Evolutionary conservation across 2,797 vertebrate genomes (phyloP), one percentile per base, ranked within the genome.

Genomic region (Melanotaenia parkinsoni): DNA sequence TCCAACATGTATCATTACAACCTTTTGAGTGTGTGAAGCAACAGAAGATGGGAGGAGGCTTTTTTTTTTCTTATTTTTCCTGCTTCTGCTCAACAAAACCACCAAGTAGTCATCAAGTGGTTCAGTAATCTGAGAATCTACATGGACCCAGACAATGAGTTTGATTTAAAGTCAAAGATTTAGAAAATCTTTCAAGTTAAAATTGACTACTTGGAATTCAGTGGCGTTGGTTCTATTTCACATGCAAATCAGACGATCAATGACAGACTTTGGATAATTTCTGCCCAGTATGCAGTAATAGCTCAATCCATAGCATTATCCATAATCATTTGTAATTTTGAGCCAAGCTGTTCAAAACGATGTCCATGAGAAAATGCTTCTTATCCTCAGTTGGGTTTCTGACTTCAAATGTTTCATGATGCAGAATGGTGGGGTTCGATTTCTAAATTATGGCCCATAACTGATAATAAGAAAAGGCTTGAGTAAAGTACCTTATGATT

Each of bases 1-100:
- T 81, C 58, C 57, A 63, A 53, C 65, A 79, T 68, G 53, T 24
- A 57, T 69, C 67, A 58, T 74, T 40, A 69, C 56, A 20, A 47
- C 47, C 24, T 16, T 8, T 32, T 76, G 60, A 70, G 61, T 38
- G 57, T 28, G 10, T 58, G 50, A 63, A 63, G 43, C 24, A 67
- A 38, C 20, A 45, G 11, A 50, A 50, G 53, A 40, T 37, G 35
- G 30, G 22, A 22, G 5, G 43, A 16, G 10, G 9, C 0, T 14
- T 20, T 22, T 47, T 22, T 47, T 69, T 12, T 43, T 33, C 24
- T 26, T 30, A 32, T 50, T 8, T 30, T 28, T 18, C 26, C n/a
- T 26, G 12, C 24, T 53, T 22, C 38, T 4, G n/a, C 83, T 54
- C 22, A 43, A 67, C 53, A 58, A 69, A 80, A 64, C 51, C 51